Percentiles rank a stretch among this genome's conserved stretches.
Evolutionary conservation across 2,113 vertebrate genomes (phyloP).

Genomic region (Gasterosteus aculeatus): DNA sequence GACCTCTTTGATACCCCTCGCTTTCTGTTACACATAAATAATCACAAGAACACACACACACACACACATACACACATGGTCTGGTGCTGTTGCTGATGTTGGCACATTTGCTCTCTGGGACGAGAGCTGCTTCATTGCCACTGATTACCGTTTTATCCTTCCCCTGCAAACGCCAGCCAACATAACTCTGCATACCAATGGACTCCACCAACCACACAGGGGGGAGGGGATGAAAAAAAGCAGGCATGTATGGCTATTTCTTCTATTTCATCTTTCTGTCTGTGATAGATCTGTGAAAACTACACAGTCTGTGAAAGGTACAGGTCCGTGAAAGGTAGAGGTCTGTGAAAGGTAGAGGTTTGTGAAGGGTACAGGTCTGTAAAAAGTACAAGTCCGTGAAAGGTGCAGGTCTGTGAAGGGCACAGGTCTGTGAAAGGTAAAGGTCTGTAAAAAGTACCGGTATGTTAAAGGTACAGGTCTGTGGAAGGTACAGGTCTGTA

Average conservation of each 20-base stretch:
- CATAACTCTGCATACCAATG: constrained; percentile 76
- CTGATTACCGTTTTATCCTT: constrained; percentile 77
- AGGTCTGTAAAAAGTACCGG: no score
- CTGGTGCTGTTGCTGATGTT: constrained; percentile 74
- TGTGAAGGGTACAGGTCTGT: no score
- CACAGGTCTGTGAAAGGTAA: no score
- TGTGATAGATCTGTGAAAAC: no score
- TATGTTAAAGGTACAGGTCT: no score
- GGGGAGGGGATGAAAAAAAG: background rate
- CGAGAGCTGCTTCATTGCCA: constrained; percentile 76
- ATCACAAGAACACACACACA: background rate
- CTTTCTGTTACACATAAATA: constrained; percentile 3
- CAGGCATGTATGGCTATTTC: background rate
- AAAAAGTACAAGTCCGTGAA: no score
- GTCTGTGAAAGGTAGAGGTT: no score
- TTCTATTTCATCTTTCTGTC: background rate
- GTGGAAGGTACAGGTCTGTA: no score
- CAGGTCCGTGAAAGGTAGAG: no score
- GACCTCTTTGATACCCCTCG: constrained; percentile 49
- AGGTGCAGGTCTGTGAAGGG: no score
- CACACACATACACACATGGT: constrained; percentile 35
- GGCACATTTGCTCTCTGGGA: constrained; percentile 78
- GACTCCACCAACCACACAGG: constrained; percentile 38
- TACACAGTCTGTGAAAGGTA: no score
- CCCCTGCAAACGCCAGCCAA: constrained; percentile 65